Percentiles rank a stretch among this genome's conserved stretches.
Evolutionary conservation across 2,888 invertebrate genomes (phyloP).

Genomic region (Aelia acuminata): DNA sequence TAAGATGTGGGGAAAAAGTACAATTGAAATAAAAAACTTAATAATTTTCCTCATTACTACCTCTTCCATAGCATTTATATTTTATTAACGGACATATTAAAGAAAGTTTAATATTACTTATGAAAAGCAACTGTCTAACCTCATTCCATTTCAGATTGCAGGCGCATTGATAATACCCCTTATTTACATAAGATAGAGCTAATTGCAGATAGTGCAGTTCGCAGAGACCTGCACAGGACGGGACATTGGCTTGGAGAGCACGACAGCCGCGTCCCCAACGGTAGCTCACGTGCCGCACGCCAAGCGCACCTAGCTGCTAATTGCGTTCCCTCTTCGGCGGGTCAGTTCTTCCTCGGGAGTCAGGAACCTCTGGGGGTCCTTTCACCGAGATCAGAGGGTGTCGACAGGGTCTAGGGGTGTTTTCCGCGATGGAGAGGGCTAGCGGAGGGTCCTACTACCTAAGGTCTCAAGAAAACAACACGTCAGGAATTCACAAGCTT

Average conservation of each 20-base stretch:
- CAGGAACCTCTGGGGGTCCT: neutral
- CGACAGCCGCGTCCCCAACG: slow-evolving; percentile 5
- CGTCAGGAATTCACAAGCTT: too few relatives aligned
- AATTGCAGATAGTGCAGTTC: neutral
- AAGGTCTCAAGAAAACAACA: neutral
- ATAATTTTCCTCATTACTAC: too few relatives aligned
- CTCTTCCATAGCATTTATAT: too few relatives aligned
- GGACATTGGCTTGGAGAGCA: neutral
- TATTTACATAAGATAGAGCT: neutral
- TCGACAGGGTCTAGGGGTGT: neutral
- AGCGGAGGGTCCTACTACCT: neutral
- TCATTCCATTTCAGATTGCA: neutral
- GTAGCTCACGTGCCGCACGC: neutral
- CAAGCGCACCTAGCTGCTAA: neutral
- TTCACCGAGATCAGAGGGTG: neutral
- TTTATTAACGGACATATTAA: too few relatives aligned
- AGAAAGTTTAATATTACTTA: too few relatives aligned
- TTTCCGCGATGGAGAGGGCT: neutral
- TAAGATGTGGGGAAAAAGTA: too few relatives aligned
- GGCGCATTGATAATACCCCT: neutral
- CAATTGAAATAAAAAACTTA: too few relatives aligned
- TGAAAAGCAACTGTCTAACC: too few relatives aligned
- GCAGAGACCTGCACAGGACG: neutral
- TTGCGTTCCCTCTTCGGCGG: neutral
- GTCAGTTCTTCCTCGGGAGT: neutral